A percentile compares a stretch with the other conserved stretches of the same genome.
phyloP scores from a whole-genome alignment of 2,797 vertebrate genomes.

The Falco columbarius region DNA sequence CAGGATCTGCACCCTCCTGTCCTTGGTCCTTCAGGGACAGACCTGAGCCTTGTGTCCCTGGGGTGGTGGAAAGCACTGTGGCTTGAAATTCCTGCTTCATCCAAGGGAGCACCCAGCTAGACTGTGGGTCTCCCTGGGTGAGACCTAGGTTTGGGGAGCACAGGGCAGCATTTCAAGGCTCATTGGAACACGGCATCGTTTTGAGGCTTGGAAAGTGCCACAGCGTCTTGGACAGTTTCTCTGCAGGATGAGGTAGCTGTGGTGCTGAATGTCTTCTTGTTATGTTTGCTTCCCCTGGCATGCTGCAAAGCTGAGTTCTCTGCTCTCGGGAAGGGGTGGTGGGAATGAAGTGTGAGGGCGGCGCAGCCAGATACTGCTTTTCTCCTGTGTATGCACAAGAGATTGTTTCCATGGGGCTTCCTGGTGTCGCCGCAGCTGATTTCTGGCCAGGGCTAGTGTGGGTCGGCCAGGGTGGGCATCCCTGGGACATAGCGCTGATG shows the following conservation, averaged over 20 bases:
- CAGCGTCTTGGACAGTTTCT: neutral
- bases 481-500: fast-evolving
- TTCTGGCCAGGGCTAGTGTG: neutral
- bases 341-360: neutral
- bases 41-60: neutral
- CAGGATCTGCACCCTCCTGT: neutral
- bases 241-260: neutral
- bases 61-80: neutral
- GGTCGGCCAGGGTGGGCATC: neutral
- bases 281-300: neutral
- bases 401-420: neutral
- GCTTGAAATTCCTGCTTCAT: neutral
- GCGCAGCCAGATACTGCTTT: neutral
- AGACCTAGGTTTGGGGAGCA: neutral
- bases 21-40: neutral
- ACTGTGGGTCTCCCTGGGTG: neutral
- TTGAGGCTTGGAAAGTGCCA: fast-evolving
- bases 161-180: neutral
- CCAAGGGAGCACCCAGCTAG: neutral
- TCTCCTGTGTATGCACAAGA: neutral
- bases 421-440: neutral
- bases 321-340: neutral
- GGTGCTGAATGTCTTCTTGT: neutral
- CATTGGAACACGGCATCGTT: fast-evolving
- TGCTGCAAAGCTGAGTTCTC: neutral